Conservation (phyloP, 2,797 vertebrate genomes). For the Falco cherrug region DNA sequence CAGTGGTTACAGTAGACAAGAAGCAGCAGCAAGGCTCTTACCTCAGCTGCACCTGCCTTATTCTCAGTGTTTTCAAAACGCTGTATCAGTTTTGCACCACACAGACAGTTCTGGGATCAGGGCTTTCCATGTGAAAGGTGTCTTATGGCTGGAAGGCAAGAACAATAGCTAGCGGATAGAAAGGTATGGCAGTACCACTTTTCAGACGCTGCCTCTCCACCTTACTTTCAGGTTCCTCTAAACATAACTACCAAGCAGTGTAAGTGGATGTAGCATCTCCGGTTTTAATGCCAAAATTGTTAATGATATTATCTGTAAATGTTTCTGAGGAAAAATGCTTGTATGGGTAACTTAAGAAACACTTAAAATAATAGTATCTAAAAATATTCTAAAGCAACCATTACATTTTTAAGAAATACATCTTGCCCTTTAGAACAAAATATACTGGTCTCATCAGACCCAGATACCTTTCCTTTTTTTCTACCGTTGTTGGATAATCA, state of each 20-base stretch:
- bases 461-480: neutral
- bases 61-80: neutral
- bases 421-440: neutral
- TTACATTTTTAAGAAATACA: neutral
- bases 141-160: neutral
- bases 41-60: neutral
- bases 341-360: neutral
- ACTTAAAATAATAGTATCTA: neutral
- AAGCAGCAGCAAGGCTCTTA: neutral
- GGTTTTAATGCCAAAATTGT: neutral
- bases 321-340: neutral
- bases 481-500: conserved; percentile 66
- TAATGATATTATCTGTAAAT: neutral
- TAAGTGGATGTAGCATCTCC: neutral
- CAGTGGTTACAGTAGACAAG: neutral
- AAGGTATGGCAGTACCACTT: neutral
- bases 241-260: neutral
- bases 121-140: neutral
- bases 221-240: neutral
- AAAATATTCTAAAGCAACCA: neutral
- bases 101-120: neutral
- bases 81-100: neutral
- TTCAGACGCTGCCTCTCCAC: neutral
- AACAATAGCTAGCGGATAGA: neutral
- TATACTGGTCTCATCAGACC: neutral